phyloP scores from a whole-genome alignment of 1,140 invertebrate species.

The Bombus waltoni region DNA sequence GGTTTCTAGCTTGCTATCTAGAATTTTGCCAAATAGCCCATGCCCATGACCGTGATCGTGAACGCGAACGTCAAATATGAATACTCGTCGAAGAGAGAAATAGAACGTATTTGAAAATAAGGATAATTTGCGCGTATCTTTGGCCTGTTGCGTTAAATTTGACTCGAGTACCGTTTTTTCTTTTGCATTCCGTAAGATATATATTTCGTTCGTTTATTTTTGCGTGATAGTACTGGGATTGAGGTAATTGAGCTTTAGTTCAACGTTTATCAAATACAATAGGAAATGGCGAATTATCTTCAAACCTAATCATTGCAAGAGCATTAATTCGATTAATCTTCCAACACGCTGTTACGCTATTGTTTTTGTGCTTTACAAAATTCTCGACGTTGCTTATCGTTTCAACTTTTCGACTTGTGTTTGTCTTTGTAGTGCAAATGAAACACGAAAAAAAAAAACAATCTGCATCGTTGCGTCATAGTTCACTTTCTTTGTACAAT shows the following conservation, averaged over 20 bases:
- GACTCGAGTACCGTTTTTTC: background rate
- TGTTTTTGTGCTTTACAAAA: no score
- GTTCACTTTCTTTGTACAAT: background rate
- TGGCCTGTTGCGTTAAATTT: background rate
- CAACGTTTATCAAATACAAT: no score
- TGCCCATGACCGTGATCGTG: constrained; percentile 22
- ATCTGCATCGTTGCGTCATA: background rate
- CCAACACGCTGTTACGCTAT: background rate
- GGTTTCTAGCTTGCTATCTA: constrained; percentile 9
- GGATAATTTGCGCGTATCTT: background rate
- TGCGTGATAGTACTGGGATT: no score
- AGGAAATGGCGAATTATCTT: background rate
- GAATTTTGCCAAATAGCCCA: background rate
- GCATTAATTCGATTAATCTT: background rate
- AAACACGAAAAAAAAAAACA: background rate
- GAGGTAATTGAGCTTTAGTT: no score
- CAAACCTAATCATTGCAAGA: background rate
- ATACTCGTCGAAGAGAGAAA: background rate
- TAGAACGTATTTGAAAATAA: background rate
- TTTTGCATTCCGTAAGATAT: background rate
- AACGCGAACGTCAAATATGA: constrained; percentile 26
- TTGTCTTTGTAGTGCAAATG: background rate
- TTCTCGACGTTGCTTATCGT: background rate
- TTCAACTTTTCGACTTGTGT: background rate
- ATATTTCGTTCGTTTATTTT: background rate